Evolutionary conservation across 2,888 invertebrate species (phyloP).

Genomic region (Caenorhabditis sp.): DNA sequence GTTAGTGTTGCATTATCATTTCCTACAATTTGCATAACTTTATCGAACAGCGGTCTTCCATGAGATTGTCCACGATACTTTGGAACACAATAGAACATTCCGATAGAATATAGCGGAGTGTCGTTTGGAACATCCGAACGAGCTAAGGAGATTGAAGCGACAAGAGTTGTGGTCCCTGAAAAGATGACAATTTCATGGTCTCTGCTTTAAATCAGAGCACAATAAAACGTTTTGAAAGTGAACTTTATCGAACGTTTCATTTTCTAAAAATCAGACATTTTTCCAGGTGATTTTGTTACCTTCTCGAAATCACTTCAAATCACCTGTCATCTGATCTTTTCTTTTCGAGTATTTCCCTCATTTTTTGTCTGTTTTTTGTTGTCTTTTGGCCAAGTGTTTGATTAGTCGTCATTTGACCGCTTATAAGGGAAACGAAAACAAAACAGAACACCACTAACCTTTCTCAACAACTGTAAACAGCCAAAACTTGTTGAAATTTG

Average conservation of each 20-base stretch:
- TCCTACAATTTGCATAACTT: conserved; percentile 18
- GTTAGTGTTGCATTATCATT: conserved; percentile 11
- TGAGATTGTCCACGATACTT: conserved; percentile 16
- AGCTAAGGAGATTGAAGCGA: conserved; percentile 6
- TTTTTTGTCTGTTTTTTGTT: not conserved
- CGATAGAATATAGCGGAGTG: conserved; percentile 11
- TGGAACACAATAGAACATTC: conserved; percentile 14
- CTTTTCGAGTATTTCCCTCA: not conserved
- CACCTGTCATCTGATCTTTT: not conserved
- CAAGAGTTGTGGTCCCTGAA: conserved; percentile 6
- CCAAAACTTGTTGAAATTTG: conserved; percentile 39
- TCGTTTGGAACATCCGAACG: conserved; percentile 14
- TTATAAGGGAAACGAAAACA: not conserved
- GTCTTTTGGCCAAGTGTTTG: not conserved
- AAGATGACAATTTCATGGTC: not conserved
- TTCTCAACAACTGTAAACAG: conserved; percentile 30
- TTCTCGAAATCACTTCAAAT: not conserved
- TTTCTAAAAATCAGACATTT: not conserved
- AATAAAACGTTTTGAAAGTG: too few species aligned
- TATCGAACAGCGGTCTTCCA: conserved; percentile 10
- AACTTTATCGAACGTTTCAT: too few species aligned
- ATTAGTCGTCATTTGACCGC: not conserved
- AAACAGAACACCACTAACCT: too few species aligned
- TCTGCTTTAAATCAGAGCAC: not conserved
- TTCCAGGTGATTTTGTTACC: not conserved